Conservation (phyloP, 2,888 invertebrate species). For the Eubasilissa splendida region DNA sequence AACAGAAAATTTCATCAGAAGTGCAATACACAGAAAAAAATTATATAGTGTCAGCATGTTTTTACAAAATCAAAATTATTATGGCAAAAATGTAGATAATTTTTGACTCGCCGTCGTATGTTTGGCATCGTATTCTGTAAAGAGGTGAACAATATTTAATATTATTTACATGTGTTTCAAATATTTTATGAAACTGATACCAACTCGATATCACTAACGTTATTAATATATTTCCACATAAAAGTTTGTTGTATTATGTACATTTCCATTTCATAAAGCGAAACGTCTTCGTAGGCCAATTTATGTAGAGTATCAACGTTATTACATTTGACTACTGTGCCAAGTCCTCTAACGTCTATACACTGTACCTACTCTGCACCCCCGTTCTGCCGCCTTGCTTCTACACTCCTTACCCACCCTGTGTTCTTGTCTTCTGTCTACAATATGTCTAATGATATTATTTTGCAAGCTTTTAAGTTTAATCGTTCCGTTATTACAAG, state of each 20-base stretch:
- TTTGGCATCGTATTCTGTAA: too few species aligned
- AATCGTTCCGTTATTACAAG: slow-evolving; percentile 38
- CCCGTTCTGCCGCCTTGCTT: too few species aligned
- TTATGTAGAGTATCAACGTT: slow-evolving; percentile 50
- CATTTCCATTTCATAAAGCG: slow-evolving; percentile 38
- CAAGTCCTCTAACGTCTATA: slow-evolving; percentile 26
- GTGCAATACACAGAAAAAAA: too few species aligned
- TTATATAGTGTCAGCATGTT: too few species aligned
- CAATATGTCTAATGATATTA: slow-evolving; percentile 47
- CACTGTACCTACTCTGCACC: neutral
- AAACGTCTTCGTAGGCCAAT: slow-evolving; percentile 38
- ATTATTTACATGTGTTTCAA: too few species aligned
- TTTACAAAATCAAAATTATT: too few species aligned
- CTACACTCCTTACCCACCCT: neutral
- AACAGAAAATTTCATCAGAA: too few species aligned
- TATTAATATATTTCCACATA: slow-evolving; percentile 27
- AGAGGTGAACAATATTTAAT: too few species aligned
- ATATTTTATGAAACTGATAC: too few species aligned
- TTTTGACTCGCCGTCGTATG: too few species aligned
- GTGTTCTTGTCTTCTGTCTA: slow-evolving; percentile 2
- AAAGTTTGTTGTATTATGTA: slow-evolving; percentile 20
- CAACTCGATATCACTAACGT: too few species aligned
- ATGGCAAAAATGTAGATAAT: too few species aligned
- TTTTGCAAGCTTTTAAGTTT: slow-evolving; percentile 41
- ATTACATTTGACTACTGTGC: slow-evolving; percentile 50